phyloP scores from a whole-genome alignment of 2,888 invertebrate genomes.

The Yponomeuta plumbellus region DNA sequence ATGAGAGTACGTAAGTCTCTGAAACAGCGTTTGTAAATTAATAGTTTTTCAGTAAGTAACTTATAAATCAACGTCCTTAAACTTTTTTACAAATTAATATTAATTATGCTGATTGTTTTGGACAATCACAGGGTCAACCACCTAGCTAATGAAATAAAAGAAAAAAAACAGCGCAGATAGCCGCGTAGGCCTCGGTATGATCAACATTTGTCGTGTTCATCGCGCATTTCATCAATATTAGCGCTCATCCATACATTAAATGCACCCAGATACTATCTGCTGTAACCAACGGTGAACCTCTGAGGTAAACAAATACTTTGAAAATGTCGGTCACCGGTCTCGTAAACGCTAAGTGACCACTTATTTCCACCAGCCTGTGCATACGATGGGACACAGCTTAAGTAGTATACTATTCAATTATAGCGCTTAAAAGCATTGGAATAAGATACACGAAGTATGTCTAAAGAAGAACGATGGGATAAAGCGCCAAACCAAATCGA shows the following conservation, averaged over 20 bases:
- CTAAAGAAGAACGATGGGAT: neutral
- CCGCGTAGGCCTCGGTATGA: neutral
- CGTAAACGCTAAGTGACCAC: neutral
- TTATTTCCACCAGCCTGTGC: constrained; percentile 1
- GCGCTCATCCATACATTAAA: neutral
- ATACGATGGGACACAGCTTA: neutral
- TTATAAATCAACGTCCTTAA: no score
- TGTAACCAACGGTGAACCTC: neutral
- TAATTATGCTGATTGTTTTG: neutral
- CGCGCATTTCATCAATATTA: constrained; percentile 8
- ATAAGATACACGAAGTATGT: neutral
- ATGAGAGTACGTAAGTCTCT: no score
- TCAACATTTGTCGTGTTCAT: constrained; percentile 6
- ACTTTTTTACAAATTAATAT: no score
- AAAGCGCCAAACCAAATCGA: constrained; percentile 51
- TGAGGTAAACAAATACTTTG: neutral
- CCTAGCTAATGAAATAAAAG: neutral
- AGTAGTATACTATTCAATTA: neutral
- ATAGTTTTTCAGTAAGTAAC: no score
- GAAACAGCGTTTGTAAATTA: no score
- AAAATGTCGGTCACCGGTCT: neutral
- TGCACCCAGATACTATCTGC: neutral
- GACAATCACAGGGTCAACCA: neutral
- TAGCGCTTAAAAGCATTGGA: neutral
- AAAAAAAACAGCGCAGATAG: neutral